These are phyloP conservation scores for Rana temporaria DNA, from an alignment of 2,113 vertebrate species.

Conservation along the genomic window DNA sequence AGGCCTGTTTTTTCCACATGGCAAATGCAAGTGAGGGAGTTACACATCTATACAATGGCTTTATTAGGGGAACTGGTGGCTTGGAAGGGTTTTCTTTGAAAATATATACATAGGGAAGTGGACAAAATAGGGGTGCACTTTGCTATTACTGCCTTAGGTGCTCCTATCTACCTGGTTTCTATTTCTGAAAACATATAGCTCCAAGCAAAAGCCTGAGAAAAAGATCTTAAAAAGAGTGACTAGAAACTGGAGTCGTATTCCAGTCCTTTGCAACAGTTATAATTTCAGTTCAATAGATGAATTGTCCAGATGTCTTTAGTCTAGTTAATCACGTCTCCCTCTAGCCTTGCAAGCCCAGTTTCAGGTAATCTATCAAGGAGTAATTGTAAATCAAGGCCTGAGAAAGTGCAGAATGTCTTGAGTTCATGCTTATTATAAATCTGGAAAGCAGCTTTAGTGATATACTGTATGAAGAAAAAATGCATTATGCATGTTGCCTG, in stretches of 20 bases:
- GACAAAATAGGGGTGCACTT: no score
- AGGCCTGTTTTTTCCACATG: no score
- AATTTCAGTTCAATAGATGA: constrained; percentile 78
- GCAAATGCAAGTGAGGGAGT: no score
- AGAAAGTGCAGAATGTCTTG: constrained; percentile 64
- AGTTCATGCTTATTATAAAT: constrained; percentile 68
- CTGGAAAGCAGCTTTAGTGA: constrained; percentile 60
- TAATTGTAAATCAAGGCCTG: constrained; percentile 82
- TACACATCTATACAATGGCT: no score
- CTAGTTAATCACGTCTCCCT: constrained; percentile 90
- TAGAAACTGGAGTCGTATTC: constrained; percentile 81
- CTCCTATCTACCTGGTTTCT: not conserved
- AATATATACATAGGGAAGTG: no score
- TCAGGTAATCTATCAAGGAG: constrained; percentile 90
- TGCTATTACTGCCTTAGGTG: no score
- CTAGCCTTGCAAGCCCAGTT: constrained; percentile 75
- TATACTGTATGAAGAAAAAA: constrained; percentile 20
- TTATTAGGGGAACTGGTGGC: no score
- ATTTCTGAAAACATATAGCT: not conserved
- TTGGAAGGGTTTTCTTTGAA: no score
- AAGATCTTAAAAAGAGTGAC: constrained; percentile 1
- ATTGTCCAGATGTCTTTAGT: constrained; percentile 92
- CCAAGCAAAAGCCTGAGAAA: not conserved
- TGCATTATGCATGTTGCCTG: constrained; percentile 26
- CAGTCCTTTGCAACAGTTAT: constrained; percentile 81